A percentile compares a stretch with the other conserved stretches of the same genome.
Conservation (phyloP, 2,113 vertebrate genomes). For the Varanus salvator region DNA sequence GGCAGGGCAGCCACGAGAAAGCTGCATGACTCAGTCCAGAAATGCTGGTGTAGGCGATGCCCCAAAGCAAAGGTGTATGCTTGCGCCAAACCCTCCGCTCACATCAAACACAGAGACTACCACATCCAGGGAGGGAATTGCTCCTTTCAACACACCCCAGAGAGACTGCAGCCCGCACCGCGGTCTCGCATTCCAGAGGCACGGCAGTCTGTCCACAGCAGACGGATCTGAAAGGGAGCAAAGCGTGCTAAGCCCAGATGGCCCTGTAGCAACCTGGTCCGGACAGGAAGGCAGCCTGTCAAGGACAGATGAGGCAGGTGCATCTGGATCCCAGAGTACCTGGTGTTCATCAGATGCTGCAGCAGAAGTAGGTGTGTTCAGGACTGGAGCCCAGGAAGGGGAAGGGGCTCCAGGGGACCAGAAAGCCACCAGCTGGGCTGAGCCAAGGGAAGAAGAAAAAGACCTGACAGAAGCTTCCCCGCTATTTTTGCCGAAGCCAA, state of each 20-base stretch:
- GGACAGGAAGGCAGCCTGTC: background rate
- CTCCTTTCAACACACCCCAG: background rate
- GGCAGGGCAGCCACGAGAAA: background rate
- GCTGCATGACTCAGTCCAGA: constrained; percentile 15
- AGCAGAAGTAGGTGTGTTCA: accelerated
- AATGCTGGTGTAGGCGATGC: background rate
- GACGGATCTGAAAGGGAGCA: background rate
- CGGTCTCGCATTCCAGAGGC: background rate
- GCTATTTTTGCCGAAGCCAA: background rate
- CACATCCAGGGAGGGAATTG: background rate
- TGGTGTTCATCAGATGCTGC: accelerated
- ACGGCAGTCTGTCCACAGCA: background rate
- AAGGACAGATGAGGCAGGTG: accelerated
- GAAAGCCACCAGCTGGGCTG: background rate
- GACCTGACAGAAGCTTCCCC: accelerated
- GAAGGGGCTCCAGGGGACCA: background rate
- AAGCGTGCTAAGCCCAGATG: background rate
- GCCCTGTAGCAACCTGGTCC: background rate
- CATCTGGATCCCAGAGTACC: background rate
- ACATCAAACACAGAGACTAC: constrained; percentile 12
- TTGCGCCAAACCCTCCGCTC: background rate
- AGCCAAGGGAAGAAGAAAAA: background rate
- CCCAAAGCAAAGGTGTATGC: constrained; percentile 20
- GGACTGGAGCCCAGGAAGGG: accelerated
- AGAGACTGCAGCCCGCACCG: background rate